Evolutionary conservation across 2,888 invertebrate genomes (phyloP).

Genomic region (Sinhomidia bicolor): DNA sequence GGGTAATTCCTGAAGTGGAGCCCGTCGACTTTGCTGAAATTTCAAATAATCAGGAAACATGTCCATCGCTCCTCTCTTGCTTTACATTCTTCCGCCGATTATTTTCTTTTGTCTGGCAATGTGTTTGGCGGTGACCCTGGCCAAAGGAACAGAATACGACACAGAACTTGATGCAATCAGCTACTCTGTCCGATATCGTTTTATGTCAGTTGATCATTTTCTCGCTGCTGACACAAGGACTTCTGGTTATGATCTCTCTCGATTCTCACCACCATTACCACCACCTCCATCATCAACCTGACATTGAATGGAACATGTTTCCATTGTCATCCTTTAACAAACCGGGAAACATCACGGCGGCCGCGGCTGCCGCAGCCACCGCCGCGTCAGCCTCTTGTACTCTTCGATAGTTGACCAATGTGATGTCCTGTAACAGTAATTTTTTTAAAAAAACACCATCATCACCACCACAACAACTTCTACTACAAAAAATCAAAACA

Average conservation of each 20-base stretch:
- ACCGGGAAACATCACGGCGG: conserved; percentile 52
- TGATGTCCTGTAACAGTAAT: conserved; percentile 49
- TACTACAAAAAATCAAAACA: too few relatives aligned
- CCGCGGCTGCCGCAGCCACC: neutral
- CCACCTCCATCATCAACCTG: conserved; percentile 7
- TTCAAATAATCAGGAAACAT: conserved; percentile 72
- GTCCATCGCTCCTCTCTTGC: conserved; percentile 78
- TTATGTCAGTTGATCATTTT: conserved; percentile 74
- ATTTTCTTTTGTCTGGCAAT: conserved; percentile 78
- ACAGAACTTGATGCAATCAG: conserved; percentile 73
- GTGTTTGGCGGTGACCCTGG: conserved; percentile 80
- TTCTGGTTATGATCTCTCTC: conserved; percentile 74
- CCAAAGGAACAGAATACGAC: conserved; percentile 67
- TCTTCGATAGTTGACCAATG: conserved; percentile 53
- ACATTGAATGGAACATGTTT: conserved; percentile 41
- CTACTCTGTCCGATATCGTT: conserved; percentile 74
- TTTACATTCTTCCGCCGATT: conserved; percentile 77
- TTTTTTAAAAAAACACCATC: neutral
- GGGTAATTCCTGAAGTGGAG: conserved; percentile 77
- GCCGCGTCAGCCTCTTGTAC: neutral
- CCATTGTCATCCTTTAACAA: neutral
- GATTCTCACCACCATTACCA: conserved; percentile 69
- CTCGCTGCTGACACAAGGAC: conserved; percentile 74
- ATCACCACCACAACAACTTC: conserved; percentile 29
- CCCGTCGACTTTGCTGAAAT: conserved; percentile 69